A percentile compares a stretch with the other conserved stretches of the same genome.
These are phyloP conservation scores for Barypeithes pellucidus DNA, from an alignment of 2,888 invertebrate genomes.

Conservation along the genomic window DNA sequence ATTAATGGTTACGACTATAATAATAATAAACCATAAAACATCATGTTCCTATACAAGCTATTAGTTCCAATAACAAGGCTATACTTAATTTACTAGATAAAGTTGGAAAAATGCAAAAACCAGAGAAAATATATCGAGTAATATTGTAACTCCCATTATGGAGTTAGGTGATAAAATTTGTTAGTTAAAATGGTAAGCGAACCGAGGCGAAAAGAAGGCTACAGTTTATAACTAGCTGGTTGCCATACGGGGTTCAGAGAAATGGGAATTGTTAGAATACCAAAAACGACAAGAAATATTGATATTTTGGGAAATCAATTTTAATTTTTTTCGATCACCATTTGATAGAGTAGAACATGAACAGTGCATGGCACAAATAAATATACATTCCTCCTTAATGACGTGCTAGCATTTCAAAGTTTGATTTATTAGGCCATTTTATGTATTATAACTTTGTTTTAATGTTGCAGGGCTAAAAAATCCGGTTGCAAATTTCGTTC, in stretches of 20 bases:
- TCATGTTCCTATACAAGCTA: conserved; percentile 19
- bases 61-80: conserved; percentile 44
- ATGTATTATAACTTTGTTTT: too few species aligned
- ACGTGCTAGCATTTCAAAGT: too few species aligned
- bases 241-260: conserved; percentile 26
- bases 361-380: too few species aligned
- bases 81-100: conserved; percentile 31
- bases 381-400: too few species aligned
- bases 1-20: background rate
- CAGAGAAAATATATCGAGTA: conserved; percentile 30
- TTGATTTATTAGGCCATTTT: too few species aligned
- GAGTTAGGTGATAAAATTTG: conserved; percentile 53
- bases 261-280: too few species aligned
- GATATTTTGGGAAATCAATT: too few species aligned
- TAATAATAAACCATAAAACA: conserved; percentile 21
- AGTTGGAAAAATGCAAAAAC: conserved; percentile 30
- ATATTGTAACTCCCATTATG: conserved; percentile 51
- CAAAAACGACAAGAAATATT: too few species aligned
- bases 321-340: too few species aligned
- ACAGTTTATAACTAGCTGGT: conserved; percentile 36
- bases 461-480: too few species aligned
- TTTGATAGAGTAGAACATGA: too few species aligned
- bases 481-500: too few species aligned
- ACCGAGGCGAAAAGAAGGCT: conserved; percentile 43
- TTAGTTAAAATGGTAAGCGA: conserved; percentile 53